Evolutionary conservation across 2,888 invertebrate species (phyloP).

Genomic region (Aquatica leii): DNA sequence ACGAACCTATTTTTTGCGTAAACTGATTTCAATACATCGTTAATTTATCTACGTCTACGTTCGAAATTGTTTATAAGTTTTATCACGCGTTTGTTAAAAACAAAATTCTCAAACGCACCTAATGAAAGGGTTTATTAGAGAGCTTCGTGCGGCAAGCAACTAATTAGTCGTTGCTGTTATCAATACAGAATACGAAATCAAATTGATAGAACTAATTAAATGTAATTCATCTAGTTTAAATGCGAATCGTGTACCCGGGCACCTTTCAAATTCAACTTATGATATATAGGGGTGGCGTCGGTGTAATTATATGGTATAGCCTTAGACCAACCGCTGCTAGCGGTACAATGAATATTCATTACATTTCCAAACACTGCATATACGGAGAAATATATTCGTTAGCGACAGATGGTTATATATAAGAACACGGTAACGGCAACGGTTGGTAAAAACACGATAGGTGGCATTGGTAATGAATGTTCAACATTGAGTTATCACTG

Average conservation of each 20-base stretch:
- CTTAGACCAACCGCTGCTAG: slow-evolving; percentile 55
- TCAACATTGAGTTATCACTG: slow-evolving; percentile 34
- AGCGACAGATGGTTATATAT: slow-evolving; percentile 45
- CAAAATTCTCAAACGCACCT: slow-evolving; percentile 13
- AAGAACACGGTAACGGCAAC: slow-evolving; percentile 35
- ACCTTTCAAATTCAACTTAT: slow-evolving; percentile 57
- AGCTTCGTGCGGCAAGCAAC: slow-evolving; percentile 17
- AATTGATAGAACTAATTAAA: slow-evolving; percentile 52
- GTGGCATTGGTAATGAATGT: slow-evolving; percentile 41
- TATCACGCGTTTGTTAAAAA: slow-evolving; percentile 10
- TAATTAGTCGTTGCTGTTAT: slow-evolving; percentile 29
- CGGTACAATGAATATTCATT: slow-evolving; percentile 59
- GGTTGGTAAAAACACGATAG: slow-evolving; percentile 42
- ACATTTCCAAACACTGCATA: slow-evolving; percentile 51
- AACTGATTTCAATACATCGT: neutral
- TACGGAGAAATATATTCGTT: slow-evolving; percentile 43
- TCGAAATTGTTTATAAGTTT: neutral
- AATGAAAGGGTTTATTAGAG: slow-evolving; percentile 11
- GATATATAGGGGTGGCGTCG: slow-evolving; percentile 54
- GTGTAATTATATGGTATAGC: slow-evolving; percentile 57
- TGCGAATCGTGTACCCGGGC: slow-evolving; percentile 54
- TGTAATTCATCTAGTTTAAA: slow-evolving; percentile 53
- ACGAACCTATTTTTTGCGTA: neutral
- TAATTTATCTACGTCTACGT: neutral
- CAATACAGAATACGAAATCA: slow-evolving; percentile 35